Evolutionary conservation across 2,113 vertebrate genomes (phyloP), one percentile per base, ranked within the genome.

Genomic region (Bothrops jararaca): DNA sequence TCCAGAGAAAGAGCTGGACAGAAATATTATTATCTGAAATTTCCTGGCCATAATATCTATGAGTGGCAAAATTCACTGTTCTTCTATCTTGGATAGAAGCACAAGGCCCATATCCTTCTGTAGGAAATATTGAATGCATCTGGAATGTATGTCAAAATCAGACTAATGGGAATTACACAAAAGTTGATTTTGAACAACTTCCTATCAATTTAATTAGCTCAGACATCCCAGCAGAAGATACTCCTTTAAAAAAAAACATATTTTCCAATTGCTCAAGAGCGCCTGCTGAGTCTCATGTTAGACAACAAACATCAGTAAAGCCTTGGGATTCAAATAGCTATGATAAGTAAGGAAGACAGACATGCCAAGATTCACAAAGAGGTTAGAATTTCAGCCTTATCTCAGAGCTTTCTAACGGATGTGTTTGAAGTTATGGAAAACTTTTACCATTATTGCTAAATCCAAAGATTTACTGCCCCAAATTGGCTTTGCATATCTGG

Each of bases 381-480:
- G 29, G 60, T 86, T 86, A 86, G 54, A 90, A 86, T 90, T 52
- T 90, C 80, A 86, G 45, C 56, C 74, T 93, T 93, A 93, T 90
- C 92, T 90, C 22, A 85, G 80, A 64, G 57, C 34, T 64, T 86
- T 80, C 56, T 53, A 23, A 57, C 45, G 52, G 89, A 54, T 60
- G 42, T 24, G 74, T 86, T 93, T 90, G 92, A 90, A 90, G 92
- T 90, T 93, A 86, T 29, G 60, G 80, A 52, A 86, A 89, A 52
- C n/a, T 24, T 64, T 64, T 86, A 24, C n/a, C 89, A 54, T 53
- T 26, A 12, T 45, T 90, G 80, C 92, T 86, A 86, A 86, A 93
- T 29, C 34, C 64, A 86, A 20, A 80, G 89, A 86, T 93, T 90
- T 64, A n/a, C 56, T 5, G 74, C 7, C 34, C 34, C 74, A 60